These are phyloP conservation scores for Speoplatyrhinus poulsoni DNA, from an alignment of 2,113 vertebrate genomes.

Conservation along the genomic window DNA sequence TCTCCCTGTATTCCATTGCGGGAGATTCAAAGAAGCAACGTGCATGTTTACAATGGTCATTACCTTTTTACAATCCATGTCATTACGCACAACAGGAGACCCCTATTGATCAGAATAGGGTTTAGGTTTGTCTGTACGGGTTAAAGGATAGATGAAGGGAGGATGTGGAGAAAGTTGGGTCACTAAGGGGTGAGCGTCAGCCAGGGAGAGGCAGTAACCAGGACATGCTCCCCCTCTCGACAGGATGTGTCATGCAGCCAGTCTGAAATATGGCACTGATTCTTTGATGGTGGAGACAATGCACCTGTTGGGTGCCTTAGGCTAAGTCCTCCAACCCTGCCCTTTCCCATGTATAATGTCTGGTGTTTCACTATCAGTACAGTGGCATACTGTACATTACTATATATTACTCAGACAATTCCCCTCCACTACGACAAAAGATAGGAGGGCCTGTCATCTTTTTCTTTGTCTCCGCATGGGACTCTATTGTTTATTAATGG, in stretches of 20 bases:
- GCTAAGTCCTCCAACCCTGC: conserved; percentile 33
- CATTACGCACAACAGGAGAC: conserved; percentile 36
- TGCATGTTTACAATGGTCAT: conserved; percentile 54
- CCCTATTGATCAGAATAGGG: conserved; percentile 46
- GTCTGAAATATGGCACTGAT: conserved; percentile 58
- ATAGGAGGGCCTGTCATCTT: conserved; percentile 10
- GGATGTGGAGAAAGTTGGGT: conserved; percentile 39
- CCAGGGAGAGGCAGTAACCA: conserved; percentile 34
- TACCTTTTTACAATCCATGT: conserved; percentile 29
- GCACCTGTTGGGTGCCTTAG: conserved; percentile 57
- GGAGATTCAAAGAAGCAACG: conserved; percentile 43
- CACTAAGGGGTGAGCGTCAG: conserved; percentile 39
- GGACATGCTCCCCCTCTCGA: conserved; percentile 47
- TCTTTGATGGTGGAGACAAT: conserved; percentile 64
- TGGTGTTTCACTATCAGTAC: conserved; percentile 14
- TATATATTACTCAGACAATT: conserved; percentile 6
- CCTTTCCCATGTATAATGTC: conserved; percentile 31
- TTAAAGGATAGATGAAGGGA: conserved; percentile 6
- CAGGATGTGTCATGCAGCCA: conserved; percentile 41
- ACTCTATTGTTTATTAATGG: conserved; percentile 26
- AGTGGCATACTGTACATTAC: conserved; percentile 7
- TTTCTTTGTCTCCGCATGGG: conserved; percentile 10
- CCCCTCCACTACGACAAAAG: conserved; percentile 10
- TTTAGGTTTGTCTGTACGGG: conserved; percentile 33
- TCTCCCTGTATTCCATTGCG: conserved; percentile 20